These are phyloP conservation scores for Willowsia nigromaculata DNA, from an alignment of 2,888 invertebrate species.

Conservation along the genomic window DNA sequence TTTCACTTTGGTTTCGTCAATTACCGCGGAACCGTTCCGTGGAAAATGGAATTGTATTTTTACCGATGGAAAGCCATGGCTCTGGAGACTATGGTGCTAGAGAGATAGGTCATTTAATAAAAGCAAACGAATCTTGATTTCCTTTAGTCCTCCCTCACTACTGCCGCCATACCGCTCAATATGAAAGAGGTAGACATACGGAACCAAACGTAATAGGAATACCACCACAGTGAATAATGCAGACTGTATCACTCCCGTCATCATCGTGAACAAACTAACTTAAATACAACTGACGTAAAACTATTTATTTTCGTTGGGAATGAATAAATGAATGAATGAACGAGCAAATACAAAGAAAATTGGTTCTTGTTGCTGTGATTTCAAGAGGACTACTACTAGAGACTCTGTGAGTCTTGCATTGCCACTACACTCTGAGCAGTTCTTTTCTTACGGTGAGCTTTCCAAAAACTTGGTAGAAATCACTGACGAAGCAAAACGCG, in stretches of 20 bases:
- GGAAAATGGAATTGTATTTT: too few species aligned
- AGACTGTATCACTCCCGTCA: not conserved
- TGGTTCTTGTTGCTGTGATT: constrained; percentile 32
- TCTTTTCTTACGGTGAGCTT: not conserved
- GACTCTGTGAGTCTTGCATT: not conserved
- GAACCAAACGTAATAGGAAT: not conserved
- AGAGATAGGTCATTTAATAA: not conserved
- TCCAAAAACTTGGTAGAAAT: not conserved
- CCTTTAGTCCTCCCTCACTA: not conserved
- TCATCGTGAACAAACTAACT: not conserved
- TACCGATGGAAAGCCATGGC: too few species aligned
- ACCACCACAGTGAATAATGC: too few species aligned
- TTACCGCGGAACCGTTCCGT: too few species aligned
- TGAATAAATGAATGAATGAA: constrained; percentile 30
- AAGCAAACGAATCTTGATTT: not conserved
- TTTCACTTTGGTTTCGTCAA: too few species aligned
- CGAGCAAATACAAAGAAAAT: constrained; percentile 51
- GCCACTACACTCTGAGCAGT: not conserved
- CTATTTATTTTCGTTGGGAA: constrained; percentile 39
- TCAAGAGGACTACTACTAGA: not conserved
- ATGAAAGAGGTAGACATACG: not conserved
- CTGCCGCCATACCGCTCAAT: not conserved
- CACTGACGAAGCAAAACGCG: not conserved
- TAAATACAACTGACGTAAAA: constrained; percentile 37
- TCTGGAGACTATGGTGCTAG: not conserved